Percentiles rank a stretch among this genome's conserved stretches.
phyloP scores from a whole-genome alignment of 2,113 vertebrate species.

The Burhinus bistriatus region DNA sequence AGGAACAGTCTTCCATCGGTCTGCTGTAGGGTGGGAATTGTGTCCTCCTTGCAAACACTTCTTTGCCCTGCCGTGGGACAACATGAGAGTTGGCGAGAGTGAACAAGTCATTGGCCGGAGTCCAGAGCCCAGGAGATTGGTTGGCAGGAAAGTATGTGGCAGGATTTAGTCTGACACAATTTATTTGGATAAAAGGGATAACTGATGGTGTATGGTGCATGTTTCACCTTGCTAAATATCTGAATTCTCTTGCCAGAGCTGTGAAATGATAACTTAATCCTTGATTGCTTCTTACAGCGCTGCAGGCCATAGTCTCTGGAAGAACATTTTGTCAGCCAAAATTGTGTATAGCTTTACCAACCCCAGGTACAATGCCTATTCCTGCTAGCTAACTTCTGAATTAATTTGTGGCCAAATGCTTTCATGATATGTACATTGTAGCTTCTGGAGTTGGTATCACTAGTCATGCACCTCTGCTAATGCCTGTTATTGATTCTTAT shows the following conservation, averaged over 20 bases:
- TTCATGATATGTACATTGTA: accelerated
- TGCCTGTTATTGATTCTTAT: neutral
- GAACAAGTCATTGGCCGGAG: neutral
- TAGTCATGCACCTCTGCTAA: neutral
- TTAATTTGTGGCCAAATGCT: neutral
- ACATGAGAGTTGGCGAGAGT: neutral
- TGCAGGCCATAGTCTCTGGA: neutral
- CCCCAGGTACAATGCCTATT: neutral
- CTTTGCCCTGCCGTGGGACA: neutral
- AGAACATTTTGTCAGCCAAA: neutral
- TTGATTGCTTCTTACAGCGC: neutral
- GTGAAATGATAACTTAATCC: conserved; percentile 34
- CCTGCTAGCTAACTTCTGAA: neutral
- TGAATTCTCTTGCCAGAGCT: neutral
- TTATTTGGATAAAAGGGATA: neutral
- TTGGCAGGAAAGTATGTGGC: neutral
- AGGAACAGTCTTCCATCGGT: accelerated
- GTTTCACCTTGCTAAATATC: conserved; percentile 35
- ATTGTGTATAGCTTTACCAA: neutral
- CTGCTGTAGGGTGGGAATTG: neutral
- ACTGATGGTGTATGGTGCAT: neutral
- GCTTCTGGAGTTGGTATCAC: neutral
- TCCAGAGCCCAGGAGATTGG: neutral
- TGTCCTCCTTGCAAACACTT: neutral
- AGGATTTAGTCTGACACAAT: neutral